Percentiles rank a stretch among this genome's conserved stretches.
phyloP scores from a whole-genome alignment of 2,113 vertebrate species.

The Pseudonaja textilis region DNA sequence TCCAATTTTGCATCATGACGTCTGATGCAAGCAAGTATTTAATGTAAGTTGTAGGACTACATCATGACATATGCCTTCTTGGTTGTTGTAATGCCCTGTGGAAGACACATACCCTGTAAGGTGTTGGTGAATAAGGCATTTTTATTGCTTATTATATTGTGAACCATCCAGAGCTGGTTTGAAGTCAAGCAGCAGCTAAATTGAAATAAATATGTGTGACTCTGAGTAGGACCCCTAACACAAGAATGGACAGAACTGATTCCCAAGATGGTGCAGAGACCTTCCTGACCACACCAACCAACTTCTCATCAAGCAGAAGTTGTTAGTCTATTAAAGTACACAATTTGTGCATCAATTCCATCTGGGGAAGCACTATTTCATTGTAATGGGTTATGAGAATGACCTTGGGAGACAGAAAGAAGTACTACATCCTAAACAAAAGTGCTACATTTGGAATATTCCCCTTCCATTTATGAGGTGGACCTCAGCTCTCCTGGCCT shows the following conservation, averaged over 20 bases:
- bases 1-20: too few species aligned
- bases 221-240: not conserved
- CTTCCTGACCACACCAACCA: not conserved
- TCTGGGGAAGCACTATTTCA: not conserved
- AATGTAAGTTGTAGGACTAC: not conserved
- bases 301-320: not conserved
- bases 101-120: not conserved
- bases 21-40: not conserved
- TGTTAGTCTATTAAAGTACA: not conserved
- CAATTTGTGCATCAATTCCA: not conserved
- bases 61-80: not conserved
- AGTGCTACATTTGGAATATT: not conserved
- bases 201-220: not conserved
- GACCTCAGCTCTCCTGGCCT: not conserved
- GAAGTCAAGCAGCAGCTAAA: not conserved
- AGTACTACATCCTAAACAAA: not conserved
- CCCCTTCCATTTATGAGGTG: not conserved
- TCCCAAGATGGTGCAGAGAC: not conserved
- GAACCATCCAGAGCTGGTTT: not conserved
- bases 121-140: not conserved
- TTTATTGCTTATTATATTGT: not conserved
- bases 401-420: not conserved
- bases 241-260: not conserved
- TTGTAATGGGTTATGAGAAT: not conserved
- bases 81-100: not conserved